These are phyloP conservation scores for Pseudoatta argentina DNA, from an alignment of 1,140 invertebrate genomes.

Conservation along the genomic window DNA sequence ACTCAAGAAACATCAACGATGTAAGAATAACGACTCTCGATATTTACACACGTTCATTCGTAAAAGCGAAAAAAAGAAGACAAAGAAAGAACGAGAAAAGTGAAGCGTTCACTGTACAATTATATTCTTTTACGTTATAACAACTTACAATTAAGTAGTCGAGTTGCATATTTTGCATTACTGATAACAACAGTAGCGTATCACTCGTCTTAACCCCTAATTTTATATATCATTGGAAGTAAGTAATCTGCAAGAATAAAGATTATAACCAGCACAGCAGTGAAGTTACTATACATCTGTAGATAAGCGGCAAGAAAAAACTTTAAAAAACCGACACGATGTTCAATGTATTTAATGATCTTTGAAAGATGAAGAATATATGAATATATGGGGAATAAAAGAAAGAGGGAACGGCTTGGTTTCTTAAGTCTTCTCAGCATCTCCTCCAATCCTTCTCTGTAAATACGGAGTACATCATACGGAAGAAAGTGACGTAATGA, in stretches of 20 bases:
- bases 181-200: constrained; percentile 75
- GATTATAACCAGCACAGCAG: constrained; percentile 80
- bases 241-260: constrained; percentile 78
- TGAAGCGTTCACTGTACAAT: constrained; percentile 80
- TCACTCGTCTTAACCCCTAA: constrained; percentile 79
- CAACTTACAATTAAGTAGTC: constrained; percentile 74
- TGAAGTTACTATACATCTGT: constrained; percentile 80
- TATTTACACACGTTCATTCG: constrained; percentile 43
- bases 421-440: constrained; percentile 47
- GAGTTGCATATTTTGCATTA: constrained; percentile 82
- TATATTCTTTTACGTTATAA: constrained; percentile 80
- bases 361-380: constrained; percentile 78
- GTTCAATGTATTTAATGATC: constrained; percentile 82
- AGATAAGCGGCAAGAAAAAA: constrained; percentile 73
- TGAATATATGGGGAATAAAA: constrained; percentile 76
- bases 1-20: constrained; percentile 52
- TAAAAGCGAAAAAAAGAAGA: constrained; percentile 51
- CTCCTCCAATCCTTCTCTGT: constrained; percentile 35
- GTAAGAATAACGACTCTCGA: constrained; percentile 58
- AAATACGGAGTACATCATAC: not conserved
- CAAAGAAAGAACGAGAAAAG: constrained; percentile 43
- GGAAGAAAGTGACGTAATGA: not conserved
- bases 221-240: constrained; percentile 82
- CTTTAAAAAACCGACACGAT: constrained; percentile 79
- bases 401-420: constrained; percentile 22